Conservation (phyloP, 2,113 vertebrate species). For the Nesogale talazaci region DNA sequence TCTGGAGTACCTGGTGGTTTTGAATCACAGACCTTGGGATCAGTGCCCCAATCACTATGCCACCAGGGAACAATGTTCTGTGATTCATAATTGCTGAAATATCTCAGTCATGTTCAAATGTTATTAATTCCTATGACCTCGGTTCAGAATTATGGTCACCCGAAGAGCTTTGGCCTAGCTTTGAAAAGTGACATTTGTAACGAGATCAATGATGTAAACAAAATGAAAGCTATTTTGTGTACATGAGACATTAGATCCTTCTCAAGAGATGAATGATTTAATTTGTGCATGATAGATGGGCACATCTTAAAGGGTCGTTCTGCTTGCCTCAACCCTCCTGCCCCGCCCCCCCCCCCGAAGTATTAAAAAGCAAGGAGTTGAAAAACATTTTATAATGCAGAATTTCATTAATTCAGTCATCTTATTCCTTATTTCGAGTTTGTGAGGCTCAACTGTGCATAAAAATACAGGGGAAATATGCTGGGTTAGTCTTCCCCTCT, state of each 20-base stretch:
- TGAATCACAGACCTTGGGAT: too few relatives aligned
- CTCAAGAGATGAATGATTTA: constrained; percentile 12
- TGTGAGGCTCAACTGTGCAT: neutral
- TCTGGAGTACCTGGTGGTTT: too few relatives aligned
- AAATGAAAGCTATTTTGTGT: neutral
- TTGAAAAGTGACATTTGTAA: constrained; percentile 37
- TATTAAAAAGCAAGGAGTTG: neutral
- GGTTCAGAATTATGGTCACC: neutral
- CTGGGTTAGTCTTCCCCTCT: neutral
- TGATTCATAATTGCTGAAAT: constrained; percentile 46
- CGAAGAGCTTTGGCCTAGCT: neutral
- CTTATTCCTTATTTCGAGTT: neutral
- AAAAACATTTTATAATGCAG: neutral
- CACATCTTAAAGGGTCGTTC: neutral
- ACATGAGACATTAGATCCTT: neutral
- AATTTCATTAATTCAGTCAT: neutral
- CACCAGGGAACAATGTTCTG: neutral
- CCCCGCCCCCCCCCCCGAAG: too few relatives aligned
- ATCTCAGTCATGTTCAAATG: constrained; percentile 24
- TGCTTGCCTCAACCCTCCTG: constrained; percentile 28
- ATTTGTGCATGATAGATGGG: neutral
- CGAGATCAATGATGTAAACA: neutral
- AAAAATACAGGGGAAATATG: neutral
- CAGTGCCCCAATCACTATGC: too few relatives aligned
- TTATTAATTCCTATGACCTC: neutral